These are phyloP conservation scores for Diabrotica undecimpunctata DNA, from an alignment of 1,140 invertebrate species.

Conservation along the genomic window DNA sequence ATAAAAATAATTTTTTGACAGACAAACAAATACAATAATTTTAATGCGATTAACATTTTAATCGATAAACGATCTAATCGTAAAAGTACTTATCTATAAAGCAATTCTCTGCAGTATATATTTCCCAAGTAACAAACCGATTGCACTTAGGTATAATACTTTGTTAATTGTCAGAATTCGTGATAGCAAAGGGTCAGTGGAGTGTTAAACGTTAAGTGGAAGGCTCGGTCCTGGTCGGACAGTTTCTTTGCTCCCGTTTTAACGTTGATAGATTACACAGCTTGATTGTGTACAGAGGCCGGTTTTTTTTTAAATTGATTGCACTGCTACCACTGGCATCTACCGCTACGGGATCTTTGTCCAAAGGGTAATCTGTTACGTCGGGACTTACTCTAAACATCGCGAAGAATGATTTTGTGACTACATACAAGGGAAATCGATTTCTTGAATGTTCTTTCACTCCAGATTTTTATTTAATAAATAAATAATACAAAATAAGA, in stretches of 20 bases:
- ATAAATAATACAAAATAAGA: too few species aligned
- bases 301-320: background rate
- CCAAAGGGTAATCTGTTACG: background rate
- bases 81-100: too few species aligned
- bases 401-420: background rate
- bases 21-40: too few species aligned
- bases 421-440: background rate
- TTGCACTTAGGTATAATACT: background rate
- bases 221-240: background rate
- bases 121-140: too few species aligned
- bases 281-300: constrained; percentile 1
- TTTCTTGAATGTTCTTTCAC: background rate
- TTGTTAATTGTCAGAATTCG: background rate
- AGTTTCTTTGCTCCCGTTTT: background rate
- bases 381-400: background rate
- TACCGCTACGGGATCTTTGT: background rate
- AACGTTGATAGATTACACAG: constrained; percentile 2
- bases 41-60: too few species aligned
- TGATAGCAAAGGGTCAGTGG: background rate
- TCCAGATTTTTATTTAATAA: too few species aligned
- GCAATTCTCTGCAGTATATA: too few species aligned
- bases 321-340: background rate
- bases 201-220: background rate
- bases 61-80: too few species aligned
- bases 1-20: too few species aligned